These are phyloP conservation scores for Fukomys damarensis DNA, from an alignment of 2,113 vertebrate species.

Conservation along the genomic window DNA sequence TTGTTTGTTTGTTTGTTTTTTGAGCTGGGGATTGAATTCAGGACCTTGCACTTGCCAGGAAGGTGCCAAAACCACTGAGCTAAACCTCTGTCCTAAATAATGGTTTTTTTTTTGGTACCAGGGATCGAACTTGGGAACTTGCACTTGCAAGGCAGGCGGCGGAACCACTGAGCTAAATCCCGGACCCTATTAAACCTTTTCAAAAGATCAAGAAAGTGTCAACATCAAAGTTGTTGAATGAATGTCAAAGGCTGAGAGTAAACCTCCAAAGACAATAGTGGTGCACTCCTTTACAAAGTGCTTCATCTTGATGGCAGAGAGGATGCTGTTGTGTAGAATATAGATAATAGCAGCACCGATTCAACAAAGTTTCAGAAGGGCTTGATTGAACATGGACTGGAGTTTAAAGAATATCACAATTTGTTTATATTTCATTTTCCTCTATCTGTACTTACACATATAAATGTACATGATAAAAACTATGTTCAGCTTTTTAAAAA, in stretches of 20 bases:
- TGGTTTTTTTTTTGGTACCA: no score
- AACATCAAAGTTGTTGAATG: not conserved
- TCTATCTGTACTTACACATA: not conserved
- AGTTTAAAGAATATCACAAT: not conserved
- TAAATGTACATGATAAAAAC: not conserved
- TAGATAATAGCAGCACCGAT: not conserved
- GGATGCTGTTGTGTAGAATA: not conserved
- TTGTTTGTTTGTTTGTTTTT: no score
- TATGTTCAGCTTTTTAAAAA: not conserved
- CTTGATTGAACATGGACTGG: not conserved
- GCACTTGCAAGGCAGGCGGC: no score
- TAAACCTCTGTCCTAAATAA: no score
- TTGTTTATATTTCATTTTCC: constrained; percentile 18
- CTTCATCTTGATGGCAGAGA: not conserved
- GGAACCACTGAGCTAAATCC: no score
- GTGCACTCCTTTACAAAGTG: not conserved
- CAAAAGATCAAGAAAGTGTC: not conserved
- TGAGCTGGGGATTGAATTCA: no score
- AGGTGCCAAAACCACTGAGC: no score
- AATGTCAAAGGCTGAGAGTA: not conserved
- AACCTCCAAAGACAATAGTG: not conserved
- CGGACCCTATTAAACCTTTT: not conserved
- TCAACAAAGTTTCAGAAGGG: not conserved
- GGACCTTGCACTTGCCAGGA: no score
- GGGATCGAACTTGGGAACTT: no score